Evolutionary conservation across 2,113 vertebrate genomes (phyloP), one percentile per base, ranked within the genome.

Genomic region (Podarcis cretensis): DNA sequence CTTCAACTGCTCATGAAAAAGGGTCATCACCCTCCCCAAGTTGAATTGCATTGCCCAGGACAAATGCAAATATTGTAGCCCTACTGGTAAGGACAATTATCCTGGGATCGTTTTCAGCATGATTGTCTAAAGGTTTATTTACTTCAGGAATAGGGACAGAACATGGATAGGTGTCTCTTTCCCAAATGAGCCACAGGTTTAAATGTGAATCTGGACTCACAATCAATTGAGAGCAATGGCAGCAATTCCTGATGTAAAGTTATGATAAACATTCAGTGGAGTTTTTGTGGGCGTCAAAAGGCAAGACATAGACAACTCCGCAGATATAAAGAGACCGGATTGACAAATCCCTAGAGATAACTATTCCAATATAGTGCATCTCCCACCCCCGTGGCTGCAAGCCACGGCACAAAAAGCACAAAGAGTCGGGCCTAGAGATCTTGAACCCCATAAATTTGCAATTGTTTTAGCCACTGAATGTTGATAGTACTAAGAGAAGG

Each of bases 381-480:
- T 81, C 48, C 48, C 48, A 48, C 48, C 9, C 48, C 23, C 5
- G 6, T 74, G 10, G 18, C 20, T 87, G 65, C 35, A 76, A 76
- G 7, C 35, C 21, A 43, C 9, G 18, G 57, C 9, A 48, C 87
- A 93, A 90, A 90, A 93, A 89, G n/a, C 89, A 95, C 89, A 90
- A 93, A 91, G 83, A 94, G 91, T 89, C 87, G 86, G 91, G 90
- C 86, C 84, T 87, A 86, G 89, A 78, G 85, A 89, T 93, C 16
- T 84, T 90, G 91, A 76, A 84, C 89, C 80, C 90, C 82, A 80
- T 92, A 90, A 91, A 85, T 87, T 91, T 79, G 57, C 87, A 94
- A 92, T 87, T 89, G 63, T 92, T 93, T 91, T 89, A 87, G 68
- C 37, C 90, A 93, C 90, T 91, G 94, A 92, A 89, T 83, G 69